These are phyloP conservation scores for Metopolophium dirhodum DNA, from an alignment of 1,140 invertebrate species.

Conservation along the genomic window DNA sequence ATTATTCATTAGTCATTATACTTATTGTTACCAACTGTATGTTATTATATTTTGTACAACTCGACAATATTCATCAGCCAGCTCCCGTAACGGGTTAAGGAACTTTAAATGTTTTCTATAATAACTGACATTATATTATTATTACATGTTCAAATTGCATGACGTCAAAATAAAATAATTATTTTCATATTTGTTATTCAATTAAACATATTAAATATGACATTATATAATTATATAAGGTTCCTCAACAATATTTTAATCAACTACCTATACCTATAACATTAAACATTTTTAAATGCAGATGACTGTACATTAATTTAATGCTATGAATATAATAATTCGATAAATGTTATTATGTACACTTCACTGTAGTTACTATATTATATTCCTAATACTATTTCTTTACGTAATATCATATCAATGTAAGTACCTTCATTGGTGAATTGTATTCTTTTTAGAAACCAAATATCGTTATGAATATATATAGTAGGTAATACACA, in stretches of 20 bases:
- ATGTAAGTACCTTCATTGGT: background rate
- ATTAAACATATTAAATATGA: conserved; percentile 26
- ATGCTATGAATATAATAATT: background rate
- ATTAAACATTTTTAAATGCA: background rate
- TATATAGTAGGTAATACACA: too few relatives aligned
- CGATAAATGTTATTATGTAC: background rate
- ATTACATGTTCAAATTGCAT: conserved; percentile 43
- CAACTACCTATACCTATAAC: background rate
- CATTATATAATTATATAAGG: background rate
- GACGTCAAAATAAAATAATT: conserved; percentile 46
- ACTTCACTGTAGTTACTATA: background rate
- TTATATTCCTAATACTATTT: background rate
- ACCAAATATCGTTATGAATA: background rate
- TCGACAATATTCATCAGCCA: background rate
- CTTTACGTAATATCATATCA: background rate
- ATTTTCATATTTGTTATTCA: conserved; percentile 43
- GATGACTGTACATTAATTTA: background rate
- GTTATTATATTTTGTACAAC: background rate
- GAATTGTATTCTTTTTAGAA: background rate
- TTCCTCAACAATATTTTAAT: background rate
- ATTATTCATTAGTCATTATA: background rate
- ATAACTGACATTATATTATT: conserved; percentile 37
- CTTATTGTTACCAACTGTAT: background rate
- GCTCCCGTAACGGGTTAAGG: conserved; percentile 23
- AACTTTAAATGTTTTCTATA: conserved; percentile 50